A percentile compares a stretch with the other conserved stretches of the same genome.
These are phyloP conservation scores for Cantharis rufa DNA, from an alignment of 2,888 invertebrate species.

Conservation along the genomic window DNA sequence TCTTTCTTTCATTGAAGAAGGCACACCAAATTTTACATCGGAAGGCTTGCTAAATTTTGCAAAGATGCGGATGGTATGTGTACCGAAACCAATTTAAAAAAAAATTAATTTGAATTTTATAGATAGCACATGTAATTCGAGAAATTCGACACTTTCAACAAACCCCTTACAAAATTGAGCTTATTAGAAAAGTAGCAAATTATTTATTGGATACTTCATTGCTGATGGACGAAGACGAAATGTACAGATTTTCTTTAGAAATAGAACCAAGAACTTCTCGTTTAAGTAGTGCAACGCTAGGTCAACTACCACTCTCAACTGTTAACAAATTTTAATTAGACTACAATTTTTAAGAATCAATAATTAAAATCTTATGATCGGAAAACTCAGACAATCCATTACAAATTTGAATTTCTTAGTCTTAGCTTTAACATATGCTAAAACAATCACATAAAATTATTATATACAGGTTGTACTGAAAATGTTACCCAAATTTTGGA, in stretches of 20 bases:
- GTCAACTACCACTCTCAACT: conserved; percentile 32
- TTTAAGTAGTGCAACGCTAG: conserved; percentile 56
- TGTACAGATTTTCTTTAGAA: conserved; percentile 80
- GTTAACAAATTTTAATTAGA: conserved; percentile 7
- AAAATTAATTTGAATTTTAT: conserved; percentile 43
- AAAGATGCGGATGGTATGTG: conserved; percentile 90
- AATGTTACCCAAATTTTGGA: neutral
- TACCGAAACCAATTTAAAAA: neutral
- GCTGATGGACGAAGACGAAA: conserved; percentile 77
- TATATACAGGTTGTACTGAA: neutral
- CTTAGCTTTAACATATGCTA: neutral
- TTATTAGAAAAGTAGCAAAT: conserved; percentile 77
- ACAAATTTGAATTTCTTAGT: neutral
- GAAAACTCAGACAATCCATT: neutral
- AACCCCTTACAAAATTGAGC: conserved; percentile 88
- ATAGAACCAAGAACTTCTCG: conserved; percentile 79
- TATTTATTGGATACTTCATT: conserved; percentile 81
- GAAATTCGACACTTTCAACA: conserved; percentile 91
- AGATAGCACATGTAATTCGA: conserved; percentile 91
- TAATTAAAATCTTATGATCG: neutral
- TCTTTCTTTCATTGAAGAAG: conserved; percentile 90
- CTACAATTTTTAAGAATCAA: neutral
- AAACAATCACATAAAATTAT: neutral
- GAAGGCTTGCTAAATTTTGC: conserved; percentile 89
- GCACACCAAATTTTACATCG: conserved; percentile 87